Percentiles rank a stretch among this genome's conserved stretches.
These are phyloP conservation scores for Scopus umbretta DNA, from an alignment of 2,113 vertebrate species.

Conservation along the genomic window DNA sequence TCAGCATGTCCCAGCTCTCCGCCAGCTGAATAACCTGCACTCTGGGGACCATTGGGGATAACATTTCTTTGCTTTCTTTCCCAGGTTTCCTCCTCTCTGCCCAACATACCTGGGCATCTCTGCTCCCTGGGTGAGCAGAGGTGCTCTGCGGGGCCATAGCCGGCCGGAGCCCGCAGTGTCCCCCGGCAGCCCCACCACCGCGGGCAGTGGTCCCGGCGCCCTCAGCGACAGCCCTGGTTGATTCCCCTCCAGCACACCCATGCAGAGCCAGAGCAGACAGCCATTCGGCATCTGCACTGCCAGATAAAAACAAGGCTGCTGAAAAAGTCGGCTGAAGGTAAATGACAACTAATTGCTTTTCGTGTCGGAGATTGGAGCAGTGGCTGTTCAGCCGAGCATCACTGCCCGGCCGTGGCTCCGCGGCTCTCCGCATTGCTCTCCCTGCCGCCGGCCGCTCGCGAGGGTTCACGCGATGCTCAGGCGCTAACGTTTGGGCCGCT, in stretches of 20 bases:
- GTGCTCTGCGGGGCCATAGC: fast-evolving
- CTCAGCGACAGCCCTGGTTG: background rate
- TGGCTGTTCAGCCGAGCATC: background rate
- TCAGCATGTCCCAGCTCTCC: background rate
- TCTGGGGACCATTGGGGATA: background rate
- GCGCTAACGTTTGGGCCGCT: background rate
- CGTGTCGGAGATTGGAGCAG: background rate
- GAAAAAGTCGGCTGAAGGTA: background rate
- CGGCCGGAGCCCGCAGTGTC: fast-evolving
- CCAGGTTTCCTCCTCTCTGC: background rate
- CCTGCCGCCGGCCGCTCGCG: fast-evolving
- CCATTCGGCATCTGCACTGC: fast-evolving
- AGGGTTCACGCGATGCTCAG: background rate
- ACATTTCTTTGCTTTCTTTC: background rate
- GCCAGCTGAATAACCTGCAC: background rate
- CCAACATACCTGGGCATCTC: background rate
- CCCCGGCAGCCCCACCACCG: fast-evolving
- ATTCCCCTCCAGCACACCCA: background rate
- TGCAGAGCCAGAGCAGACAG: background rate
- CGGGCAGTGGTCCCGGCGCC: fast-evolving
- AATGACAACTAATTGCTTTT: background rate
- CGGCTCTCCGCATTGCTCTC: background rate
- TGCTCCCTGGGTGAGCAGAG: background rate
- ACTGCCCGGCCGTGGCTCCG: fast-evolving
- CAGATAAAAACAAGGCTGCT: background rate